A percentile compares a stretch with the other conserved stretches of the same genome.
Evolutionary conservation across 2,888 invertebrate species (phyloP).

Genomic region (Dolichopus griseipennis): DNA sequence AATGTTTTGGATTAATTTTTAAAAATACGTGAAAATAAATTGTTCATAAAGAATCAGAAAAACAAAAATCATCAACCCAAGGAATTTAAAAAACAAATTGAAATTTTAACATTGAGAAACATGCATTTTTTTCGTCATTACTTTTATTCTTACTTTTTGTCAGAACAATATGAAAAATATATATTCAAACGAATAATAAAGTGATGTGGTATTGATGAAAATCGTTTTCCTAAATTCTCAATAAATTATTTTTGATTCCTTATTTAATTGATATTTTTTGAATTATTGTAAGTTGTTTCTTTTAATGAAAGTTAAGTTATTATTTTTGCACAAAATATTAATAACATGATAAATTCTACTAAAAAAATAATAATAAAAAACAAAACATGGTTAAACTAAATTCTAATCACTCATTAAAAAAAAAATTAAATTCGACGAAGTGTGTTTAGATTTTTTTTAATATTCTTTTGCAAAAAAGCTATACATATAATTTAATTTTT

Average conservation of each 20-base stretch:
- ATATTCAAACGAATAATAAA: no score
- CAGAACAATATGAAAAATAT: no score
- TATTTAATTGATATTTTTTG: background rate
- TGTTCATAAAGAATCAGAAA: background rate
- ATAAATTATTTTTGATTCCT: background rate
- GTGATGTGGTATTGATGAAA: background rate
- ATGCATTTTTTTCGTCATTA: constrained; percentile 30
- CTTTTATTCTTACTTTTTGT: no score
- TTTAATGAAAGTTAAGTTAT: no score
- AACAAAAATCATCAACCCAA: constrained; percentile 11
- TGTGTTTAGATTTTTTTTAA: constrained; percentile 28
- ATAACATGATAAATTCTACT: constrained; percentile 2
- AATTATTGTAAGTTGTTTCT: no score
- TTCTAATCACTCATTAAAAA: no score
- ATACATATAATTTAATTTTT: no score
- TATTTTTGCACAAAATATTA: no score
- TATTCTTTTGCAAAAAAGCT: background rate
- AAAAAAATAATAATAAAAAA: background rate
- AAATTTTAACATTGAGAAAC: constrained; percentile 44
- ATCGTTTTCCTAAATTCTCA: background rate
- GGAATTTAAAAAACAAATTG: constrained; percentile 28
- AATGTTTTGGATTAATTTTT: background rate
- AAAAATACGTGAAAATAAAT: constrained; percentile 17
- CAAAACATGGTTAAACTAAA: no score
- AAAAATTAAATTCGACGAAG: constrained; percentile 30